These are phyloP conservation scores for Embiotoca jacksoni DNA, from an alignment of 2,113 vertebrate genomes.

Conservation along the genomic window DNA sequence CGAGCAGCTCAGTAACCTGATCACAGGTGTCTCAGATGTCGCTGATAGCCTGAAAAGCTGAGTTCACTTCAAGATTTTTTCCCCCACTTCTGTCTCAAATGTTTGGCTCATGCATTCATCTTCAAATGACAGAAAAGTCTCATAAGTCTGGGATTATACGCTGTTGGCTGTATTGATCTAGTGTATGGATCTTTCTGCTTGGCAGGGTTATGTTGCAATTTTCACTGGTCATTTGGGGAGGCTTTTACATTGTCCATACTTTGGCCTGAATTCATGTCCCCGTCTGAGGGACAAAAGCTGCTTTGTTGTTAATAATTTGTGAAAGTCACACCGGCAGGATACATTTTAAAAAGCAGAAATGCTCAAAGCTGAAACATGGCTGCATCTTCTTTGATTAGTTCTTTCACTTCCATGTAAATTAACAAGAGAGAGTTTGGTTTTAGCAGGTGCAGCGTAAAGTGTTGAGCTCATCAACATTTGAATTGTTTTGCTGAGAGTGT, in stretches of 20 bases:
- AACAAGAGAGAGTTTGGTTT: too few species aligned
- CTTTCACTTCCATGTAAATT: too few species aligned
- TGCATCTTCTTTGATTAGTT: too few species aligned
- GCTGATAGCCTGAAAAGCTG: conserved; percentile 16
- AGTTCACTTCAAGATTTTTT: conserved; percentile 25
- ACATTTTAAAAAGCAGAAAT: too few species aligned
- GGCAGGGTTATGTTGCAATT: conserved; percentile 28
- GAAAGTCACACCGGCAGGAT: too few species aligned
- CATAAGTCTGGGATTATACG: conserved; percentile 36
- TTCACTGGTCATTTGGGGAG: conserved; percentile 9
- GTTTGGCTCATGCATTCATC: conserved; percentile 46
- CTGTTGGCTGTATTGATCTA: conserved; percentile 53
- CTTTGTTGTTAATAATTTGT: too few species aligned
- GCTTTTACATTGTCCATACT: conserved; percentile 12
- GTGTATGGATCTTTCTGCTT: conserved; percentile 46
- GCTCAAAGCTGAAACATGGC: too few species aligned
- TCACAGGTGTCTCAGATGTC: conserved; percentile 33
- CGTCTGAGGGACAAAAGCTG: not conserved
- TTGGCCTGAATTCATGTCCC: not conserved
- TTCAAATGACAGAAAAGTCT: conserved; percentile 51
- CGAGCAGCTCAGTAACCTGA: conserved; percentile 23
- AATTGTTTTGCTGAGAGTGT: too few species aligned
- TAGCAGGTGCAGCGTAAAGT: too few species aligned
- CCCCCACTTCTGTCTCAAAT: conserved; percentile 19
- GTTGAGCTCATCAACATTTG: too few species aligned